A percentile compares a stretch with the other conserved stretches of the same genome.
These are phyloP conservation scores for Lampris incognitus DNA, from an alignment of 2,113 vertebrate genomes.

Conservation along the genomic window DNA sequence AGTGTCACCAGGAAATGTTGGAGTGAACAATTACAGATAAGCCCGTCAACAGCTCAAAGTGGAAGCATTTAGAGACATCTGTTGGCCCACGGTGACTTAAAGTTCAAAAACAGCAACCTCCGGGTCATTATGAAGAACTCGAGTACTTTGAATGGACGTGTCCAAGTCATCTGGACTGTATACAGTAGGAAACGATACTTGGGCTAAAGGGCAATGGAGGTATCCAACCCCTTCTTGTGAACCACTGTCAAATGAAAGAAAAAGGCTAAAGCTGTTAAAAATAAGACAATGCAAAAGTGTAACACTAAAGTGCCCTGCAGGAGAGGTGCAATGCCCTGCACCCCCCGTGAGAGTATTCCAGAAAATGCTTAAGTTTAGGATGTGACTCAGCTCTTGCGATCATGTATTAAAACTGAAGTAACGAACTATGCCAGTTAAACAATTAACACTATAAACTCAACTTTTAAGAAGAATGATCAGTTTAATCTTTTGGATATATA, in stretches of 20 bases:
- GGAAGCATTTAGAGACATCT: slow-evolving; percentile 17
- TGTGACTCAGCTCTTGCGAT: no score
- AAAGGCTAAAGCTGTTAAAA: background rate
- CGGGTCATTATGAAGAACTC: background rate
- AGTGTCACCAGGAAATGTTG: slow-evolving; percentile 78
- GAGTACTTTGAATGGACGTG: no score
- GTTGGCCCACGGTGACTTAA: slow-evolving; percentile 23
- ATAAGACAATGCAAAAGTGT: no score
- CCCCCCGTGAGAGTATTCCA: background rate
- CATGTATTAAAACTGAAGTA: no score
- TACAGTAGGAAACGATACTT: no score
- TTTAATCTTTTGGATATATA: no score
- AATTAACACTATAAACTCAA: no score
- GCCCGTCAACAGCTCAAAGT: slow-evolving; percentile 43
- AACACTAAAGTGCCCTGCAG: background rate
- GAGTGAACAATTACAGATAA: slow-evolving; percentile 78
- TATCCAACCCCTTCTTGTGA: background rate
- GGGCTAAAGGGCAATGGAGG: no score
- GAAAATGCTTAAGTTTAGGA: background rate
- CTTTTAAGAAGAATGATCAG: no score
- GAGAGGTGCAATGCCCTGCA: background rate
- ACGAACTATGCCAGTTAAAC: no score
- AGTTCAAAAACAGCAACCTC: slow-evolving; percentile 27
- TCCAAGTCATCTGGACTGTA: no score
- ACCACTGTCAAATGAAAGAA: background rate